A percentile compares a stretch with the other conserved stretches of the same genome.
These are phyloP conservation scores for Gallinago stenura DNA, from an alignment of 2,797 vertebrate species.

Conservation along the genomic window DNA sequence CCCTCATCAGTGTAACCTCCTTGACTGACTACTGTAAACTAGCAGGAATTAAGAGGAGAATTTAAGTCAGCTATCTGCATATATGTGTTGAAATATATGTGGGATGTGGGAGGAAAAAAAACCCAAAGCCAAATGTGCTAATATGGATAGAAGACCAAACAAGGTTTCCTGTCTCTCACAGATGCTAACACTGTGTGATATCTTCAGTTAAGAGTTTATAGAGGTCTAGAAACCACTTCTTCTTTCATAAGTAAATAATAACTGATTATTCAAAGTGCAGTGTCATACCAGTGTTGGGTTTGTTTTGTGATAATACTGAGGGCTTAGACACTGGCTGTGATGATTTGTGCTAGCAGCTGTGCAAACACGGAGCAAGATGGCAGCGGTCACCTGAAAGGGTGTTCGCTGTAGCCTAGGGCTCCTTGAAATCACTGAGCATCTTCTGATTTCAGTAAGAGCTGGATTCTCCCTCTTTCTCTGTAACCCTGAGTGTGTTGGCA, in stretches of 20 bases:
- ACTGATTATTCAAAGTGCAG: neutral
- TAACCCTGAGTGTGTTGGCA: neutral
- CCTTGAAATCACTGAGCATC: neutral
- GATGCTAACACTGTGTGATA: neutral
- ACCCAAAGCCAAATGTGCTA: neutral
- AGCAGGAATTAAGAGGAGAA: neutral
- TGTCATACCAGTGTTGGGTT: neutral
- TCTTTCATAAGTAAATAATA: neutral
- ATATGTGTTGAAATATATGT: neutral
- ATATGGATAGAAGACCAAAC: neutral
- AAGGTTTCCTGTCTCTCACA: neutral
- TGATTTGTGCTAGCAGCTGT: neutral
- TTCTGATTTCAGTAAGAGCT: neutral
- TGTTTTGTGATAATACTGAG: neutral
- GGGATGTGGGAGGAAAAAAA: neutral
- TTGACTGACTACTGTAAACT: neutral
- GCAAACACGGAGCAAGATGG: neutral
- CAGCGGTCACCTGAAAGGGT: neutral
- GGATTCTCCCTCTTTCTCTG: neutral
- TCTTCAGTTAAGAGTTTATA: neutral
- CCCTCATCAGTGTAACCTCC: neutral
- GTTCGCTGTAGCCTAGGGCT: neutral
- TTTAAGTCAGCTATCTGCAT: neutral
- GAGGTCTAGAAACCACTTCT: neutral
- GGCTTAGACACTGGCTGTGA: neutral